Evolutionary conservation across 2,113 vertebrate species (phyloP).

Genomic region (Pionites leucogaster): DNA sequence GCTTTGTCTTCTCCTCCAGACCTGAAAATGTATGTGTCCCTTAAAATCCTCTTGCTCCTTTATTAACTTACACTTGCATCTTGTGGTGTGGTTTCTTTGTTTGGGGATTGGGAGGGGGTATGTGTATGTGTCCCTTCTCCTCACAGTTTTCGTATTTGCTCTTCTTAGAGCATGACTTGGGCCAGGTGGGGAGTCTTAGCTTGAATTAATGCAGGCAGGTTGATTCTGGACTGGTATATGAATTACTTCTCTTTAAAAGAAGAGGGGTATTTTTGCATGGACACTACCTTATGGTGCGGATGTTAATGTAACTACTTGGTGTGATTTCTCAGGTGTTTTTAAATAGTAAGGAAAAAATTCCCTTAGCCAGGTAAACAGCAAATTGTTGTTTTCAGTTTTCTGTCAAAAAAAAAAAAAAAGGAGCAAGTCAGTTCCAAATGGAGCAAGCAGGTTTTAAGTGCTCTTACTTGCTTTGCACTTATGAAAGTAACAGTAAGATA

Average conservation of each 20-base stretch:
- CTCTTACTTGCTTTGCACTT: background rate
- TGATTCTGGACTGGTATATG: background rate
- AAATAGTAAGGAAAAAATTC: background rate
- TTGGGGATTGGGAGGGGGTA: background rate
- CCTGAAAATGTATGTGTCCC: background rate
- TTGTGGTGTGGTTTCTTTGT: background rate
- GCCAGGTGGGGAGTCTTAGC: background rate
- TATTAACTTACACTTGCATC: background rate
- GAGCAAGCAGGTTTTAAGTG: background rate
- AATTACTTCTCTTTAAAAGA: background rate
- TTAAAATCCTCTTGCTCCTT: background rate
- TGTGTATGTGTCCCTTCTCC: background rate
- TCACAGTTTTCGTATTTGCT: background rate
- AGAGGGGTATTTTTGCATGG: background rate
- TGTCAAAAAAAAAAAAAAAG: background rate
- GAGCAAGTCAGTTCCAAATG: accelerated
- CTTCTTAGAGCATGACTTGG: background rate
- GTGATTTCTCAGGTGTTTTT: background rate
- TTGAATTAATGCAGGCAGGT: background rate
- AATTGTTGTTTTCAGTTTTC: background rate
- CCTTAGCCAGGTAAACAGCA: background rate
- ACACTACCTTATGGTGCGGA: background rate
- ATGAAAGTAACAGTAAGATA: background rate
- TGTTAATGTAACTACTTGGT: background rate
- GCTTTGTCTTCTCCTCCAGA: background rate